phyloP scores from a whole-genome alignment of 1,140 invertebrate genomes.

The Camponotus vicinus region DNA sequence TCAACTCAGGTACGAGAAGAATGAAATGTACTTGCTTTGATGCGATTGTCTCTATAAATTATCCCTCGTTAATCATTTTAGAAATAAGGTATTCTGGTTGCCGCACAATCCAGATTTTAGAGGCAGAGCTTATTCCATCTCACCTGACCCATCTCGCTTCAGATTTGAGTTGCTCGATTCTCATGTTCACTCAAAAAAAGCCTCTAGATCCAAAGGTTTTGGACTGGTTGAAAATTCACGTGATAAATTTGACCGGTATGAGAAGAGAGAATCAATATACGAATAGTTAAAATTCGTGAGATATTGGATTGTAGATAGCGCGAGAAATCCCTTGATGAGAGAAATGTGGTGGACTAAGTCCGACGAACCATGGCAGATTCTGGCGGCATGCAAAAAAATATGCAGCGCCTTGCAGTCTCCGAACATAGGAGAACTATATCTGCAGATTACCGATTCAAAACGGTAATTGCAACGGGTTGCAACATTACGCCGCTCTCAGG shows the following conservation, averaged over 20 bases:
- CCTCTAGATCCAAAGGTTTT: slow-evolving; percentile 95
- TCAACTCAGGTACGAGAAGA: slow-evolving; percentile 89
- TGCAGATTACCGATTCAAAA: slow-evolving; percentile 98
- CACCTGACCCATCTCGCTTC: slow-evolving; percentile 97
- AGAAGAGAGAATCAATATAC: slow-evolving; percentile 92
- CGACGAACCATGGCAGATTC: slow-evolving; percentile 99
- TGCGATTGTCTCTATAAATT: slow-evolving; percentile 97
- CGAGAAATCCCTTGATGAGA: slow-evolving; percentile 94
- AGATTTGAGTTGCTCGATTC: slow-evolving; percentile 94
- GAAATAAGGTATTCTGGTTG: slow-evolving; percentile 96
- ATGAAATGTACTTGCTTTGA: slow-evolving; percentile 97
- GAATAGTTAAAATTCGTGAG: slow-evolving; percentile 93
- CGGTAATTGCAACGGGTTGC: slow-evolving; percentile 99
- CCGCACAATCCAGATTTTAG: slow-evolving; percentile 99
- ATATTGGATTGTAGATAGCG: slow-evolving; percentile 97
- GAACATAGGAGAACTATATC: slow-evolving; percentile 91
- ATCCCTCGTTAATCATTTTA: slow-evolving; percentile 97
- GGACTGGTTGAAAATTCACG: slow-evolving; percentile 98
- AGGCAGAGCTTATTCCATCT: slow-evolving; percentile 97
- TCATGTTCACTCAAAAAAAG: slow-evolving; percentile 93
- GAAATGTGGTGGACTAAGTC: slow-evolving; percentile 96
- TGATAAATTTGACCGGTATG: slow-evolving; percentile 97
- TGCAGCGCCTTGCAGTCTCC: slow-evolving; percentile 90
- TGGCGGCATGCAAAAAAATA: slow-evolving; percentile 98
- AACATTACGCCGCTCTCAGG: slow-evolving; percentile 99